These are phyloP conservation scores for Epinephelus lanceolatus DNA, from an alignment of 2,113 vertebrate species.

Conservation along the genomic window DNA sequence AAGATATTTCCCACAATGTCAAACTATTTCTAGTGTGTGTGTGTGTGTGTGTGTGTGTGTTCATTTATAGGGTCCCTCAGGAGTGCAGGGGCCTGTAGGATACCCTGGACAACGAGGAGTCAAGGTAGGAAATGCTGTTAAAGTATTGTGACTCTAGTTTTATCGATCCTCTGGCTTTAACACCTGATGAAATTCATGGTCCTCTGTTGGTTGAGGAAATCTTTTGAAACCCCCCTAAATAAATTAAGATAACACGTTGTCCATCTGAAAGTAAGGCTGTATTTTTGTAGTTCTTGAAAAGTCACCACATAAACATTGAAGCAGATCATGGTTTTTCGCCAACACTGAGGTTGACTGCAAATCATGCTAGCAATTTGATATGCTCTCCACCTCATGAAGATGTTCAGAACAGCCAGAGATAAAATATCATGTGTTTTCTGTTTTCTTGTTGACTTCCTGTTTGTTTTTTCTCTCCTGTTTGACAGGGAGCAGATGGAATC, in stretches of 20 bases:
- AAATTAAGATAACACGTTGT: neutral
- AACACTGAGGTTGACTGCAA: neutral
- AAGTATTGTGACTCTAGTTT: neutral
- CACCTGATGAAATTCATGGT: neutral
- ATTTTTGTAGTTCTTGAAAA: neutral
- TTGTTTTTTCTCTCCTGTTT: conserved; percentile 36
- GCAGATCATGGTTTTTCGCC: neutral
- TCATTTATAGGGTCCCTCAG: conserved; percentile 87
- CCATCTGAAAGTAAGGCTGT: neutral
- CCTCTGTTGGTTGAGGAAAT: neutral
- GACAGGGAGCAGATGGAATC: conserved; percentile 95
- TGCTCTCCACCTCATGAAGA: neutral
- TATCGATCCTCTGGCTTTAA: neutral
- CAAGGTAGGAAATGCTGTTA: conserved; percentile 85
- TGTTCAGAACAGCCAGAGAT: neutral
- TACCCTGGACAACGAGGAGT: conserved; percentile 95
- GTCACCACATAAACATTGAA: neutral
- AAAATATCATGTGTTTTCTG: conserved; percentile 1
- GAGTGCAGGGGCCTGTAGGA: conserved; percentile 93
- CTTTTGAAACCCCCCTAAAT: neutral
- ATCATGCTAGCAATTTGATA: neutral
- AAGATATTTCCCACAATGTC: no score
- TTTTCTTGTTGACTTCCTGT: conserved; percentile 25
- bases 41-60: neutral
- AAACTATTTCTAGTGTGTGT: no score